Evolutionary conservation across 2,113 vertebrate species (phyloP).

Genomic region (Sciurus niger): DNA sequence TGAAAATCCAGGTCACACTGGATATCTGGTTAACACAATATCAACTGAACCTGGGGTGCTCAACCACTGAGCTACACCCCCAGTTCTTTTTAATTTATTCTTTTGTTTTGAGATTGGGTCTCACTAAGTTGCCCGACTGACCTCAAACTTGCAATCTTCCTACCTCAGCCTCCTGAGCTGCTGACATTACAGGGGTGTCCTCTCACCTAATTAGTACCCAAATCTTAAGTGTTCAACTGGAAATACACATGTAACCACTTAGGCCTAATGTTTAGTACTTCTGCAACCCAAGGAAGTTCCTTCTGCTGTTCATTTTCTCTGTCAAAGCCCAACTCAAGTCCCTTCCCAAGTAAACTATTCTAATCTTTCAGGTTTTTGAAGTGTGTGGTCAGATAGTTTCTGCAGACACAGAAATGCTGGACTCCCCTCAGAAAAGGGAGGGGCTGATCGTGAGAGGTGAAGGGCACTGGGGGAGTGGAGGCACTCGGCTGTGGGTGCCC

Average conservation of each 20-base stretch:
- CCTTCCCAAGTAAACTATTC: neutral
- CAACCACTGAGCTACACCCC: too few species aligned
- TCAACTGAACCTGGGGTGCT: neutral
- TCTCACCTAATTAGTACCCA: neutral
- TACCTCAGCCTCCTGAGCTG: neutral
- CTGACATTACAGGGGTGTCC: neutral
- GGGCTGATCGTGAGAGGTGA: too few species aligned
- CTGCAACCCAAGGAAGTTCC: neutral
- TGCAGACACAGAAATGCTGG: neutral
- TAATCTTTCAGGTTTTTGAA: neutral
- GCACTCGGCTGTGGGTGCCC: too few species aligned
- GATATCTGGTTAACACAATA: neutral
- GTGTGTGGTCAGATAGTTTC: neutral
- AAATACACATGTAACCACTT: neutral
- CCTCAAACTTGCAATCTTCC: neutral
- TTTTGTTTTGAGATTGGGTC: neutral
- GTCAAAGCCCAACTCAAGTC: neutral
- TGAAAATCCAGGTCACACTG: conserved; percentile 5
- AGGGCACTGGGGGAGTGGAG: too few species aligned
- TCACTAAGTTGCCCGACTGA: neutral
- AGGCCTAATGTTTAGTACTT: neutral
- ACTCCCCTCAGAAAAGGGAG: neutral
- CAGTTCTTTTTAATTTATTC: too few species aligned
- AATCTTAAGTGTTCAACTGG: neutral
- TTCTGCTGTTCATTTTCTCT: neutral